Evolutionary conservation across 2,888 invertebrate species (phyloP), one percentile per base, ranked within the genome.

Genomic region (Orthosia incerta): DNA sequence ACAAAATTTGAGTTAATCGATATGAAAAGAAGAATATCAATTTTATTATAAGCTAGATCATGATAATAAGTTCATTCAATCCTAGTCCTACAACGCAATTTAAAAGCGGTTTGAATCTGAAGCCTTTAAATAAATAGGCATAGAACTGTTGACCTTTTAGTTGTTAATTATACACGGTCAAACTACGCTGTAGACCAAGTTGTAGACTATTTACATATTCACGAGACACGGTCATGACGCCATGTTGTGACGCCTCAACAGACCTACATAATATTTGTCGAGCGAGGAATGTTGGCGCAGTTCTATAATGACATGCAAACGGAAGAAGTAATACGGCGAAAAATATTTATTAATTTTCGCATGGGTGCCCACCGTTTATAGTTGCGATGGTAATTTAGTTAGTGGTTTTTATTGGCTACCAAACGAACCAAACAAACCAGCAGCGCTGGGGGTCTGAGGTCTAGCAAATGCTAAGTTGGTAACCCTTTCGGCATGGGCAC

Each of bases 171-270:
- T n/a, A 61, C 15, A 9, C 55, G n/a, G 18, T 23, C 46, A 51
- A 56, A 74, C 61, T 79, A 26, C 65, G 61, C 39, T 48, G 46
- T 74, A 26, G 9, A 31, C 13, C 20, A 23, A 46, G 23, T 55
- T 64, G 63, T 80, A 61, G 15, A 74, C 20, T 74, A 80, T 80
- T 77, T 74, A 80, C 76, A 77, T 77, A 74, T 77, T 81, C 53
- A 80, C 60, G 59, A 69, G 50, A 62, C 45, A 66, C 11, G 56
- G 48, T 60, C 26, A 20, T 45, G 51, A 23, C 62, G 76, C 76
- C 61, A 69, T 65, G n/a, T 48, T 53, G 64, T 79, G 81, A 69
- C 81, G 79, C 76, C 81, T 68, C 20, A 11, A 65, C 64, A 75
- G 62, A 46, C 48, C 63, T 80, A 59, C 55, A 80, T 73, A 73